Percentiles rank a stretch among this genome's conserved stretches.
Conservation (phyloP, 2,113 vertebrate species). For the Passer montanus region DNA sequence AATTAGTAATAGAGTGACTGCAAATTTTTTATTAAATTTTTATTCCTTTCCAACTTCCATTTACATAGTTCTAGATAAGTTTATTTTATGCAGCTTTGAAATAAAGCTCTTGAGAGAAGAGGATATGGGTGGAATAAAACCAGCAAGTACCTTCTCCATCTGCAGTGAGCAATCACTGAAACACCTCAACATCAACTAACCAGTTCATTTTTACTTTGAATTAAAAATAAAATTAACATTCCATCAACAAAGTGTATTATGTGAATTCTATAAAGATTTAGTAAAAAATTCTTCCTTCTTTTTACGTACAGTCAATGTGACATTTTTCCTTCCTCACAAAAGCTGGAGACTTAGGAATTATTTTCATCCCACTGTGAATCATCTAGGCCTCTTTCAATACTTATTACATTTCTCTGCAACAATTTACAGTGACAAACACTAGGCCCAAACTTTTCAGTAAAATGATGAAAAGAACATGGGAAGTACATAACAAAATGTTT, state of each 20-base stretch:
- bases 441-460: slow-evolving; percentile 26
- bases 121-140: background rate
- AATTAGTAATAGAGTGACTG: background rate
- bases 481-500: slow-evolving; percentile 53
- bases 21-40: background rate
- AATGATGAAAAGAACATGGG: background rate
- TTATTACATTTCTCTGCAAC: slow-evolving; percentile 26
- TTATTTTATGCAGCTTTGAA: background rate
- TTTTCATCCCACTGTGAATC: slow-evolving; percentile 45
- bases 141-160: background rate
- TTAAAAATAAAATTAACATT: background rate
- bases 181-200: background rate
- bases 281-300: background rate
- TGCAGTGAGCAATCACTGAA: background rate
- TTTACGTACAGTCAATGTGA: background rate
- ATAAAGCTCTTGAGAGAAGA: background rate
- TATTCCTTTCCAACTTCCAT: background rate
- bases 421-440: slow-evolving; percentile 1
- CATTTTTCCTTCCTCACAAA: slow-evolving; percentile 5
- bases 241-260: background rate
- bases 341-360: slow-evolving; percentile 1
- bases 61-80: background rate
- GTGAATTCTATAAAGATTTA: background rate
- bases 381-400: slow-evolving; percentile 40
- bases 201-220: background rate